Evolutionary conservation across 64 coral and sea anemone genomes (phyloP).

Genomic region (Astreopora myriophthalma): DNA sequence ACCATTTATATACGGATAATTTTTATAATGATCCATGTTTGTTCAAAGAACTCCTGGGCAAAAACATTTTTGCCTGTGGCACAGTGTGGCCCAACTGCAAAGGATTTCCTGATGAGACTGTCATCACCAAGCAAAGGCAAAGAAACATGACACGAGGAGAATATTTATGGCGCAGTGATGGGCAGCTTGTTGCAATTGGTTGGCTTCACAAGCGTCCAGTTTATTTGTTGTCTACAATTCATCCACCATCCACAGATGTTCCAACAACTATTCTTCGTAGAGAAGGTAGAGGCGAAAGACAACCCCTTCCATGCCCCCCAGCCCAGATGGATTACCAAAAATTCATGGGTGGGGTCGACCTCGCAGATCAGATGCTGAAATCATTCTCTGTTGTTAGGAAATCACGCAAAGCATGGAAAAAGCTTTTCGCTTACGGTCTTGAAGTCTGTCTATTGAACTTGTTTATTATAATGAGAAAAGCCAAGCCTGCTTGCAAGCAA

Average conservation of each 20-base stretch:
- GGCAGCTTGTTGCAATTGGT: neutral
- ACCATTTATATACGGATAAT: constrained; percentile 80
- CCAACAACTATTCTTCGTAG: constrained; percentile 26
- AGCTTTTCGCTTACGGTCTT: constrained; percentile 50
- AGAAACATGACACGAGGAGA: constrained; percentile 44
- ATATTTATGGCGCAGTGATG: constrained; percentile 26
- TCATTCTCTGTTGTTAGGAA: constrained; percentile 37
- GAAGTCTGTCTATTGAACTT: constrained; percentile 58
- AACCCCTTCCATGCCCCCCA: constrained; percentile 46
- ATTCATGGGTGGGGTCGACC: constrained; percentile 65
- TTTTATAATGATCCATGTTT: constrained; percentile 69
- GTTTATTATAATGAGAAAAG: constrained; percentile 58
- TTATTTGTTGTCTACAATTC: constrained; percentile 2
- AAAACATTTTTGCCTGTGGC: constrained; percentile 51
- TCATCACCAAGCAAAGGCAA: constrained; percentile 50
- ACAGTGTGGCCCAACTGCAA: constrained; percentile 53
- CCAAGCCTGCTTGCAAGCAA: constrained; percentile 10
- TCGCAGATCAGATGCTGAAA: constrained; percentile 46
- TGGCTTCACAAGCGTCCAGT: neutral
- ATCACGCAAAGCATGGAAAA: constrained; percentile 59
- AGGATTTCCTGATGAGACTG: constrained; percentile 34
- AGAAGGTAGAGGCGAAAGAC: neutral
- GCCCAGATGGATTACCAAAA: constrained; percentile 60
- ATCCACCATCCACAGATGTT: constrained; percentile 5
- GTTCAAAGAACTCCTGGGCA: constrained; percentile 52